These are phyloP conservation scores for Cosmia trapezina DNA, from an alignment of 2,888 invertebrate genomes.

Conservation along the genomic window DNA sequence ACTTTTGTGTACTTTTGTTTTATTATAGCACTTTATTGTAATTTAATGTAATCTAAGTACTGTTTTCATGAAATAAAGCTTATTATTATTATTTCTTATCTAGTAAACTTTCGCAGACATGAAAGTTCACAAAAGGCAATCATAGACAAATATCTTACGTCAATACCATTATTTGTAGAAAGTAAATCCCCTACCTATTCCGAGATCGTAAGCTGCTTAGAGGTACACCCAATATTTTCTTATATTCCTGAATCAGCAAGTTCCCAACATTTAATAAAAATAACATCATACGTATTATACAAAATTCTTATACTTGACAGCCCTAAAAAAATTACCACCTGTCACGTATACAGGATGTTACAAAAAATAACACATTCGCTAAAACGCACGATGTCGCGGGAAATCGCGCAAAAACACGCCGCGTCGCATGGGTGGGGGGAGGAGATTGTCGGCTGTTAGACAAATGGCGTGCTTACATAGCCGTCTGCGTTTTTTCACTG, in stretches of 20 bases:
- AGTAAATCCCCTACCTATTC: constrained; percentile 36
- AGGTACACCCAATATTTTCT: constrained; percentile 33
- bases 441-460: constrained; percentile 66
- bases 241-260: constrained; percentile 38
- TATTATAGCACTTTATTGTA: too few relatives aligned
- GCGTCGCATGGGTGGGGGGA: constrained; percentile 29
- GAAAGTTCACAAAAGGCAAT: constrained; percentile 45
- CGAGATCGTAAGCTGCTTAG: constrained; percentile 50
- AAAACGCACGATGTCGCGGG: constrained; percentile 63
- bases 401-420: constrained; percentile 62
- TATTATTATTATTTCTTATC: too few relatives aligned
- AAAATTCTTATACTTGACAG: constrained; percentile 19
- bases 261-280: constrained; percentile 24
- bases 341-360: constrained; percentile 66
- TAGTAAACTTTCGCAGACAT: constrained; percentile 3
- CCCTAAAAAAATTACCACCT: constrained; percentile 60
- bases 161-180: constrained; percentile 39
- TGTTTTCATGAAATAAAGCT: too few relatives aligned
- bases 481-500: constrained; percentile 64
- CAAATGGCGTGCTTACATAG: constrained; percentile 71
- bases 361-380: constrained; percentile 66
- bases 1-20: too few relatives aligned
- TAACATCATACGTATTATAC: constrained; percentile 22
- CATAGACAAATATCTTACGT: constrained; percentile 42
- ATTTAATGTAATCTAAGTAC: too few relatives aligned